These are phyloP conservation scores for Monodelphis domestica DNA, from an alignment of 2,797 vertebrate species.

Conservation along the genomic window DNA sequence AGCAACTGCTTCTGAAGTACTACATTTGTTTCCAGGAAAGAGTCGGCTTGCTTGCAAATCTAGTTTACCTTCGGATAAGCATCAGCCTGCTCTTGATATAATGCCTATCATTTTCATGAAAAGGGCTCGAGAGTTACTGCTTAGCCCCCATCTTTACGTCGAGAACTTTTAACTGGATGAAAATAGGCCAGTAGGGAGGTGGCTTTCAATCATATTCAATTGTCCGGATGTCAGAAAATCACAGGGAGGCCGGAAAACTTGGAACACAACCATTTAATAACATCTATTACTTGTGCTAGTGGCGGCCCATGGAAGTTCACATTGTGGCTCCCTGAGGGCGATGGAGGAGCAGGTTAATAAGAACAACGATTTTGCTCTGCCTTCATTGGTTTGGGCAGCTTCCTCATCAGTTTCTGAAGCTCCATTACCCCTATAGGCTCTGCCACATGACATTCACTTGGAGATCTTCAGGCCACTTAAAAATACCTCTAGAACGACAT, in stretches of 20 bases:
- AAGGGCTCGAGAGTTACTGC: neutral
- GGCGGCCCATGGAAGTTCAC: constrained; percentile 36
- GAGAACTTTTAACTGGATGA: neutral
- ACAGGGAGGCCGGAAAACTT: constrained; percentile 12
- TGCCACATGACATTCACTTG: neutral
- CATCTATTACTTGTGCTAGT: constrained; percentile 8
- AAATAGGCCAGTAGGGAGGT: constrained; percentile 22
- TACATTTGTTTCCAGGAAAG: neutral
- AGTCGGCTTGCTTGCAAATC: neutral
- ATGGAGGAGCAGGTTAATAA: neutral
- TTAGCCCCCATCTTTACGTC: neutral
- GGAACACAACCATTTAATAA: constrained; percentile 8
- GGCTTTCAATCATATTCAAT: constrained; percentile 8
- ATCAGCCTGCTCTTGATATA: constrained; percentile 35
- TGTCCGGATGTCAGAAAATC: constrained; percentile 39
- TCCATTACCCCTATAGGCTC: constrained; percentile 21
- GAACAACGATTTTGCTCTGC: constrained; percentile 6
- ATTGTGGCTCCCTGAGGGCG: neutral
- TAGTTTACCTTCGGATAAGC: constrained; percentile 8
- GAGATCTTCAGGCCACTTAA: constrained; percentile 55
- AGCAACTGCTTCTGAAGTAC: neutral
- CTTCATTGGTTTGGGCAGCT: neutral
- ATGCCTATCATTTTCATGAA: constrained; percentile 10
- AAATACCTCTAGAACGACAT: constrained; percentile 58
- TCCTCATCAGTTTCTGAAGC: neutral